phyloP scores from a whole-genome alignment of 1,140 invertebrate species.

The Lordiphosa mommai region DNA sequence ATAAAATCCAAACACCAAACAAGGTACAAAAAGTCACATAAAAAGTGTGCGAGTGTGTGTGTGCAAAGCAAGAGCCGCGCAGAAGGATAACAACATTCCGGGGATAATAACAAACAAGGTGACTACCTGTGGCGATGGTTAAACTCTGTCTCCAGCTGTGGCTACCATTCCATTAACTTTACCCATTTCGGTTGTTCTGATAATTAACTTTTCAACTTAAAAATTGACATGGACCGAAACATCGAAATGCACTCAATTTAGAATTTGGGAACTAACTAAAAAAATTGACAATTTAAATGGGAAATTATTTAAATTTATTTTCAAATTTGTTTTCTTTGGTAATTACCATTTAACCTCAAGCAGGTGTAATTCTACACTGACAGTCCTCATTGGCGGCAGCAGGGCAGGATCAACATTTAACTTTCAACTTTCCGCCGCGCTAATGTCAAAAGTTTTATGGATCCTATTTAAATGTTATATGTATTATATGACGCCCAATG shows the following conservation, averaged over 20 bases:
- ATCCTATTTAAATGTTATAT: slow-evolving; percentile 32
- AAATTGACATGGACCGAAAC: slow-evolving; percentile 37
- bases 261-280: slow-evolving; percentile 1
- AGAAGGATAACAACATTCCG: slow-evolving; percentile 10
- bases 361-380: not conserved
- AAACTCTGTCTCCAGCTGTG: slow-evolving; percentile 7
- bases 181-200: slow-evolving; percentile 20
- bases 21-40: slow-evolving; percentile 31
- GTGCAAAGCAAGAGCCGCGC: too few species aligned
- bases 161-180: slow-evolving; percentile 24
- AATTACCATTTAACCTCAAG: not conserved
- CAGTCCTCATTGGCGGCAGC: not conserved
- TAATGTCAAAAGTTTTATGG: slow-evolving; percentile 48
- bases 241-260: slow-evolving; percentile 56
- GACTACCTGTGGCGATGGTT: slow-evolving; percentile 22
- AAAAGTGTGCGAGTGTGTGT: slow-evolving; percentile 11
- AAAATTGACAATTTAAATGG: not conserved
- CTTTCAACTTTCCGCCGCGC: slow-evolving; percentile 20
- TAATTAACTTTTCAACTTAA: slow-evolving; percentile 61
- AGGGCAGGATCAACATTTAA: slow-evolving; percentile 1
- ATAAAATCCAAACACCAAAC: slow-evolving; percentile 17
- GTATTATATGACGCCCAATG: slow-evolving; percentile 10
- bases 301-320: not conserved
- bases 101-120: slow-evolving; percentile 17
- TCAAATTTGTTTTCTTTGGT: not conserved